Evolutionary conservation across 2,113 vertebrate species (phyloP).

Genomic region (Chionodraco myersi): DNA sequence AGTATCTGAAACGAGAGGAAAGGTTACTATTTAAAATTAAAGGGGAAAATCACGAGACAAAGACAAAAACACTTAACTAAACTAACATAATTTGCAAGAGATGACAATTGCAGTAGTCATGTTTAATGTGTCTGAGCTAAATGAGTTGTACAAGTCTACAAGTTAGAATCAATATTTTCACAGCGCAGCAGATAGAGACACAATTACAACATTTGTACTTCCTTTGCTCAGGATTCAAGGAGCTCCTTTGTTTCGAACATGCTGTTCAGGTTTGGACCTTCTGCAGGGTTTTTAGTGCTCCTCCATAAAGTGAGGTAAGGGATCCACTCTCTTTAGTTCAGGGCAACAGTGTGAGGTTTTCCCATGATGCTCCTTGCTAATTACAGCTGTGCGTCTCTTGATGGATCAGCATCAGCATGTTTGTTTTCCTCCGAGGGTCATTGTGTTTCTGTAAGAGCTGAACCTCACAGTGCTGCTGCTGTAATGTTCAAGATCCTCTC

Average conservation of each 20-base stretch:
- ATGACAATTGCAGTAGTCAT: neutral
- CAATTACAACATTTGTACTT: neutral
- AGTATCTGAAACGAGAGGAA: no score
- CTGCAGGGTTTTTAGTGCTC: neutral
- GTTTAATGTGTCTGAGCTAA: neutral
- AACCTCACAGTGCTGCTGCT: neutral
- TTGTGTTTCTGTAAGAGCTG: neutral
- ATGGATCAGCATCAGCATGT: constrained; percentile 10
- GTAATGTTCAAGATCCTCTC: neutral
- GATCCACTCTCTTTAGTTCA: neutral
- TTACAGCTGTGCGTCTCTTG: neutral
- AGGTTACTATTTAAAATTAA: no score
- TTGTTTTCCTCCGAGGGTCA: constrained; percentile 30
- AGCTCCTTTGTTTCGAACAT: constrained; percentile 13
- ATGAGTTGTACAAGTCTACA: neutral
- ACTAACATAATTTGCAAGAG: no score
- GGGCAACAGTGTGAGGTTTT: neutral
- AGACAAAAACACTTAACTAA: no score
- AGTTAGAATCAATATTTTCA: neutral
- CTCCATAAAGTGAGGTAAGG: neutral
- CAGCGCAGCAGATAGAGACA: neutral
- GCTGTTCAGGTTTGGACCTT: constrained; percentile 1
- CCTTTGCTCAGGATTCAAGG: neutral
- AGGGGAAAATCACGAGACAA: no score
- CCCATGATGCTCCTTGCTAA: neutral